A percentile compares a stretch with the other conserved stretches of the same genome.
Evolutionary conservation across 2,888 invertebrate genomes (phyloP).

Genomic region (Alviniconcha strummeri): DNA sequence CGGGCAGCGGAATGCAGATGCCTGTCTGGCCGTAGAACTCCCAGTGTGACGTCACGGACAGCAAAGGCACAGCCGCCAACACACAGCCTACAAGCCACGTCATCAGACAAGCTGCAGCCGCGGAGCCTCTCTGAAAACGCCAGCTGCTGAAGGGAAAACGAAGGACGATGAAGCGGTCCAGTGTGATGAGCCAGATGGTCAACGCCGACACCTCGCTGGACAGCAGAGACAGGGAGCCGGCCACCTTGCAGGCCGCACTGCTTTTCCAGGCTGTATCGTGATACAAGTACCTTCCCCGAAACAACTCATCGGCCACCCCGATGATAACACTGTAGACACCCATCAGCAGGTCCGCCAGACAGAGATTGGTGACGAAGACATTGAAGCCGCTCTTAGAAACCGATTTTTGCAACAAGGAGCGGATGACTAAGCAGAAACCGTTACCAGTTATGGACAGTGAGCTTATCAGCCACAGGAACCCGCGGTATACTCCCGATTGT

Average conservation of each 20-base stretch:
- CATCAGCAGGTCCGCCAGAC: slow-evolving; percentile 46
- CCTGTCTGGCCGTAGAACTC: slow-evolving; percentile 64
- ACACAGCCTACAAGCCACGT: slow-evolving; percentile 60
- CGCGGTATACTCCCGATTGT: slow-evolving; percentile 10
- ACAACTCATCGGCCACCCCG: slow-evolving; percentile 47
- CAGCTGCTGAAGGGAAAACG: slow-evolving; percentile 76
- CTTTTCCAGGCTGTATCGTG: slow-evolving; percentile 50
- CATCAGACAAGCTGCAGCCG: slow-evolving; percentile 47
- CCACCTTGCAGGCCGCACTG: slow-evolving; percentile 47
- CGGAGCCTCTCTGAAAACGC: slow-evolving; percentile 50
- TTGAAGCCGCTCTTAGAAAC: slow-evolving; percentile 7
- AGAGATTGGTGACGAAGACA: slow-evolving; percentile 36
- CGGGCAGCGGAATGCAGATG: slow-evolving; percentile 70
- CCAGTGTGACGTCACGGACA: slow-evolving; percentile 44
- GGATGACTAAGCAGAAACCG: background rate
- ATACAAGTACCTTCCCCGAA: slow-evolving; percentile 51
- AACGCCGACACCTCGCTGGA: slow-evolving; percentile 80
- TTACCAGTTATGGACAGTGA: slow-evolving; percentile 26
- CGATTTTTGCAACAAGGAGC: background rate
- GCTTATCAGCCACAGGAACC: slow-evolving; percentile 15
- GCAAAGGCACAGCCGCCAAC: slow-evolving; percentile 64
- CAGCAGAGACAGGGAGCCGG: slow-evolving; percentile 52
- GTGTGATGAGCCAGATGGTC: slow-evolving; percentile 78
- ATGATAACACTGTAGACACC: slow-evolving; percentile 52
- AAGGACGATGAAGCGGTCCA: slow-evolving; percentile 79